Percentiles rank a stretch among this genome's conserved stretches.
phyloP scores from a whole-genome alignment of 2,888 invertebrate species.

The Drosophila cyrtoloma region DNA sequence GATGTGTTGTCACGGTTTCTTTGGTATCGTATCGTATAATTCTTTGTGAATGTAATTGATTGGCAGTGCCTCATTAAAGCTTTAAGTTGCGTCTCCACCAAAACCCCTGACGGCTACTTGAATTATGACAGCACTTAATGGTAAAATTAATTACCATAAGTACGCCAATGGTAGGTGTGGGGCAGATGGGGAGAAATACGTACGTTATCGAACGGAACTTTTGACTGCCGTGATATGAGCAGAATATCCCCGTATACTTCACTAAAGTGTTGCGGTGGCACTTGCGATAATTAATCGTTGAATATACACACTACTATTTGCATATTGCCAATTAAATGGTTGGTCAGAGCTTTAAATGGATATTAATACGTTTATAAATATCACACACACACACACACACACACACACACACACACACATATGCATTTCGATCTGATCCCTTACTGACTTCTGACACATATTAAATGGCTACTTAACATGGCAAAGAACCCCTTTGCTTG shows the following conservation, averaged over 20 bases:
- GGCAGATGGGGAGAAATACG: not conserved
- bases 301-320: conserved; percentile 36
- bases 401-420: not conserved
- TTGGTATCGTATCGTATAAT: conserved; percentile 45
- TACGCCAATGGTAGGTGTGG: conserved; percentile 39
- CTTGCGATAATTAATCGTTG: conserved; percentile 63
- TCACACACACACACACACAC: too few relatives aligned
- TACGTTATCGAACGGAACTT: conserved; percentile 40
- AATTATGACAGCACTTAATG: conserved; percentile 73
- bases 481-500: not conserved
- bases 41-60: conserved; percentile 33
- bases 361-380: conserved; percentile 12
- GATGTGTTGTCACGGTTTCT: conserved; percentile 7
- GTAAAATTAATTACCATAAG: conserved; percentile 74
- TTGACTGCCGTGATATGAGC: conserved; percentile 40
- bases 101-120: conserved; percentile 18
- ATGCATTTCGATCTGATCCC: not conserved
- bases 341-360: conserved; percentile 38
- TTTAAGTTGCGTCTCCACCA: not conserved
- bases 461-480: not conserved
- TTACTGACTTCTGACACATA: not conserved
- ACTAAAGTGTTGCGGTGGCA: conserved; percentile 64
- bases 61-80: conserved; percentile 22
- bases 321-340: conserved; percentile 55
- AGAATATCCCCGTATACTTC: conserved; percentile 50